Evolutionary conservation across 2,113 vertebrate species (phyloP).

Genomic region (Cynopterus brachyotis): DNA sequence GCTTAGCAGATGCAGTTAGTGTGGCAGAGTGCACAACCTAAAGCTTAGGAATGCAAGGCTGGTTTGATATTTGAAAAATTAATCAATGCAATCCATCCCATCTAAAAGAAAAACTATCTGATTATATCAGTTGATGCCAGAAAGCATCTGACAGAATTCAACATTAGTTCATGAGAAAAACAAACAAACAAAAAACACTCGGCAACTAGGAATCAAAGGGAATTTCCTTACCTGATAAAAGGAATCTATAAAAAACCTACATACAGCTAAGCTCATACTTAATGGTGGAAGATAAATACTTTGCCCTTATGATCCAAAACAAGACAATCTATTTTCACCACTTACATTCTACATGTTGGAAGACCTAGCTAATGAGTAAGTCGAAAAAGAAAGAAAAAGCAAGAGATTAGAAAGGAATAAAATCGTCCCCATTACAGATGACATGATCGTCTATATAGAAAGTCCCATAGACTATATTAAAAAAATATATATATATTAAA

Average conservation of each 20-base stretch:
- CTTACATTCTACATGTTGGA: not conserved
- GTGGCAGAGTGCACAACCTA: not conserved
- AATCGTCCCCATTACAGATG: not conserved
- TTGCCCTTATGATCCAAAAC: not conserved
- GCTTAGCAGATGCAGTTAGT: not conserved
- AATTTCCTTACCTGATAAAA: not conserved
- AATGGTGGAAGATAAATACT: not conserved
- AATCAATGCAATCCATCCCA: not conserved
- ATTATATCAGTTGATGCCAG: not conserved
- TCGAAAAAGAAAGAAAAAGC: not conserved
- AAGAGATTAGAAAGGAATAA: not conserved
- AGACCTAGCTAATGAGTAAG: not conserved
- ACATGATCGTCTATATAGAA: not conserved
- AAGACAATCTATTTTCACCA: constrained; percentile 1
- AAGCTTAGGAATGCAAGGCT: not conserved
- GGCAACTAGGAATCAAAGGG: not conserved
- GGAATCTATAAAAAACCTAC: not conserved
- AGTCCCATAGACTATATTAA: not conserved
- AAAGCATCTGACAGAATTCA: not conserved
- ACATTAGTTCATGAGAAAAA: not conserved
- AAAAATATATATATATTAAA: no score
- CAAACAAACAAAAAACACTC: not conserved
- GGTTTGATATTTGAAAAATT: constrained; percentile 14
- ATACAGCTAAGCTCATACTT: not conserved
- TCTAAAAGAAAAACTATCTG: not conserved